Evolutionary conservation across 2,888 invertebrate genomes (phyloP).

Genomic region (Pediacus dermestoides): DNA sequence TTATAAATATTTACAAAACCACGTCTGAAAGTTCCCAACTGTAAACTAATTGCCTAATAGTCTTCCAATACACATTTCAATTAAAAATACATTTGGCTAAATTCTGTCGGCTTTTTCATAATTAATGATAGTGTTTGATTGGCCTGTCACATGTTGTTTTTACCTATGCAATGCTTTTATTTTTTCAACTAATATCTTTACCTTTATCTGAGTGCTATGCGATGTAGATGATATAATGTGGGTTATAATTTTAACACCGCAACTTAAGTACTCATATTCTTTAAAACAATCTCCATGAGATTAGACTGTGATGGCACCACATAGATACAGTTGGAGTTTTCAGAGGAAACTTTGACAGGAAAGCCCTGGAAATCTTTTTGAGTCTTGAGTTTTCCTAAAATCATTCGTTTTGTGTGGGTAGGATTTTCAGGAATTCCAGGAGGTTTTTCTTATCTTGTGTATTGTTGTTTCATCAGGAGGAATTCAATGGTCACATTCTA

Average conservation of each 20-base stretch:
- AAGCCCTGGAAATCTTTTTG: no score
- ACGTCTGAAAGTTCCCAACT: no score
- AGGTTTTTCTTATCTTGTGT: no score
- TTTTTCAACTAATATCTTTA: conserved; percentile 36
- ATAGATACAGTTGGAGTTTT: no score
- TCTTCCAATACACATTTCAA: no score
- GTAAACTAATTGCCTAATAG: no score
- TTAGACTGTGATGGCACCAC: conserved; percentile 8
- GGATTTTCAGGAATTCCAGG: no score
- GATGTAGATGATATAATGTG: conserved; percentile 3
- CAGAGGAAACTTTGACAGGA: no score
- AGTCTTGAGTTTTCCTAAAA: no score
- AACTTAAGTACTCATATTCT: conserved; percentile 6
- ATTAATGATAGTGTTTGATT: conserved; percentile 34
- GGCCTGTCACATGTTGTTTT: conserved; percentile 38
- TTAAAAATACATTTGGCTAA: conserved; percentile 11
- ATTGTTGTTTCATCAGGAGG: no score
- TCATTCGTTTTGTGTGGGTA: no score
- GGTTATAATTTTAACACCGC: conserved; percentile 5
- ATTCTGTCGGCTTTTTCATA: conserved; percentile 33
- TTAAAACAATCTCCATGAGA: conserved; percentile 6
- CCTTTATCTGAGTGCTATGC: conserved; percentile 14
- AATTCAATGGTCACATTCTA: conserved; percentile 5
- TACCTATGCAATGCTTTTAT: conserved; percentile 36
- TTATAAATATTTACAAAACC: no score